Conservation (phyloP, 2,888 invertebrate genomes). For the Anagyrus pseudococci region DNA sequence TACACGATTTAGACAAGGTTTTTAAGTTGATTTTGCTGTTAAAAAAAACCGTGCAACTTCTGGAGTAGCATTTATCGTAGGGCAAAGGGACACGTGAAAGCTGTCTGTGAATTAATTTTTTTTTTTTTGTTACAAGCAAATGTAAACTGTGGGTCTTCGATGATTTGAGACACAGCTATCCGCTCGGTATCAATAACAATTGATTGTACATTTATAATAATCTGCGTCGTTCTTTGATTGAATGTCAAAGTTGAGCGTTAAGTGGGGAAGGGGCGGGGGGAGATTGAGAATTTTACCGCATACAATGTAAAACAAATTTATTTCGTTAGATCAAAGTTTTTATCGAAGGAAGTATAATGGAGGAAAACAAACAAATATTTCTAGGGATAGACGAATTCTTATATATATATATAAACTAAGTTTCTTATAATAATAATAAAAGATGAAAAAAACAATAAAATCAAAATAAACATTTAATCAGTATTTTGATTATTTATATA, state of each 20-base stretch:
- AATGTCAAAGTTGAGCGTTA: too few relatives aligned
- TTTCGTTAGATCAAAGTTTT: constrained; percentile 32
- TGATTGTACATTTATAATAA: constrained; percentile 26
- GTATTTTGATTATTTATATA: constrained; percentile 39
- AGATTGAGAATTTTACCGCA: constrained; percentile 24
- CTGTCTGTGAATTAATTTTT: neutral
- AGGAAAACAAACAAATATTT: constrained; percentile 36
- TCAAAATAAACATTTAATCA: constrained; percentile 38
- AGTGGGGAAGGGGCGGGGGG: too few relatives aligned
- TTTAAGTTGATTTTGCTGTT: too few relatives aligned
- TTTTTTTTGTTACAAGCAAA: neutral
- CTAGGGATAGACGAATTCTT: constrained; percentile 38
- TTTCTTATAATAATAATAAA: constrained; percentile 33
- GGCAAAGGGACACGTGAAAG: too few relatives aligned
- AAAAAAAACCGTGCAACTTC: neutral
- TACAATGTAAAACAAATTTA: constrained; percentile 33
- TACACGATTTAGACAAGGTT: constrained; percentile 19
- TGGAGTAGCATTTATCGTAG: neutral
- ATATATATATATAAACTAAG: constrained; percentile 38
- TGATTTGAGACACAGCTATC: neutral
- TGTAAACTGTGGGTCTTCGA: neutral
- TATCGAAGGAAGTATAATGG: constrained; percentile 29
- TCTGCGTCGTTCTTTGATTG: neutral
- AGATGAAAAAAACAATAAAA: constrained; percentile 34
- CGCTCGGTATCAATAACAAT: constrained; percentile 24